These are phyloP conservation scores for Narcine bancroftii DNA, from an alignment of 2,113 vertebrate species.

Conservation along the genomic window DNA sequence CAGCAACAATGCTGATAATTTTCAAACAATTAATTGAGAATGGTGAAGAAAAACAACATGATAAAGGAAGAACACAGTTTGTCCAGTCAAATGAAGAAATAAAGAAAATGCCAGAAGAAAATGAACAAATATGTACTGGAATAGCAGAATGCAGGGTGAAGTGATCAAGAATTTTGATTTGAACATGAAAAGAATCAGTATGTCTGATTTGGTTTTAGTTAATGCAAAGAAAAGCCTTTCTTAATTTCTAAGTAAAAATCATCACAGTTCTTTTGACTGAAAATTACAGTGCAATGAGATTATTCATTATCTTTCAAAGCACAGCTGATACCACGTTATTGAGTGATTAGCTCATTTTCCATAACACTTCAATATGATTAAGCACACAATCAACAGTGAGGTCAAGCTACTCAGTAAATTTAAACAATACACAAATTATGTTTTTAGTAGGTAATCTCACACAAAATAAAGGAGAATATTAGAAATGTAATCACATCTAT, in stretches of 20 bases:
- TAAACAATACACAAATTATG: background rate
- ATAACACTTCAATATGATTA: background rate
- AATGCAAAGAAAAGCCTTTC: background rate
- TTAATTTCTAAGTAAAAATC: background rate
- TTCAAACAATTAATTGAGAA: background rate
- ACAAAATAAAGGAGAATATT: background rate
- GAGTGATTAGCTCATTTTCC: background rate
- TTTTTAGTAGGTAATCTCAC: background rate
- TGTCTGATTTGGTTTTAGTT: background rate
- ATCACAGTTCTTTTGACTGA: background rate
- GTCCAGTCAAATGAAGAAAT: background rate
- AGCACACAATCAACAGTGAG: background rate
- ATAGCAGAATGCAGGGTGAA: background rate
- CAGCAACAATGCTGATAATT: background rate
- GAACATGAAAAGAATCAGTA: background rate
- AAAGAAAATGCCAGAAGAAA: background rate
- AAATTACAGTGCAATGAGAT: background rate
- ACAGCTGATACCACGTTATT: background rate
- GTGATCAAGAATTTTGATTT: background rate
- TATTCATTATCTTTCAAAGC: background rate
- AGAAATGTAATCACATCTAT: background rate
- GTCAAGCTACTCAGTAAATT: background rate
- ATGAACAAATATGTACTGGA: background rate
- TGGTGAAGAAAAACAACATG: background rate
- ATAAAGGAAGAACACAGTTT: background rate